Evolutionary conservation across 2,797 vertebrate genomes (phyloP).

Genomic region (Periparus ater): DNA sequence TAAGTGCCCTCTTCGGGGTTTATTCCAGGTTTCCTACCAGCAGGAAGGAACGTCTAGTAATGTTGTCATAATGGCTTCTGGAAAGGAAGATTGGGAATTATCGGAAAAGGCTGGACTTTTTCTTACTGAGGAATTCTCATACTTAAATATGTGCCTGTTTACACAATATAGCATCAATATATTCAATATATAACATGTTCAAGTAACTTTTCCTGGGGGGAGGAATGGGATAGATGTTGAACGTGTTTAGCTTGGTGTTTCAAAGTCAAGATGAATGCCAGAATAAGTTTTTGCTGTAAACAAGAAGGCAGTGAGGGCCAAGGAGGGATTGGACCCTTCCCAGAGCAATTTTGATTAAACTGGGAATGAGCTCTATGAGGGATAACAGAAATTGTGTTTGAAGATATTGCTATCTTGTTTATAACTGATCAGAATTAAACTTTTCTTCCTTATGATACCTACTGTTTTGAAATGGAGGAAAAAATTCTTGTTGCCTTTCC

Average conservation of each 20-base stretch:
- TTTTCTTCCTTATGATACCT: not conserved
- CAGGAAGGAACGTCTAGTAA: not conserved
- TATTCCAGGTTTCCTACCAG: not conserved
- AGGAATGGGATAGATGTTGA: not conserved
- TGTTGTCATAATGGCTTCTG: not conserved
- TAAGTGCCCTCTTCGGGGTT: conserved; percentile 67
- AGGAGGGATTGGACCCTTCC: not conserved
- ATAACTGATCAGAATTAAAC: not conserved
- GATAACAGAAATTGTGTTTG: not conserved
- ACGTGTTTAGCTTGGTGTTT: not conserved
- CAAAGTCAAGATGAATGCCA: not conserved
- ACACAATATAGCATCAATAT: not conserved
- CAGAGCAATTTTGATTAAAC: not conserved
- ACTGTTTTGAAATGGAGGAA: not conserved
- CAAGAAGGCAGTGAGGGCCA: not conserved
- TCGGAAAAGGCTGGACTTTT: not conserved
- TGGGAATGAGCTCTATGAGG: not conserved
- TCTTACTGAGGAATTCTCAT: not conserved
- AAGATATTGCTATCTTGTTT: not conserved
- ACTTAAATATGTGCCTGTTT: not conserved
- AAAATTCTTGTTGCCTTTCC: not conserved
- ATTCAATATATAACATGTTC: not conserved
- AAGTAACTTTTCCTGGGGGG: not conserved
- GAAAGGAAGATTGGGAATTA: not conserved
- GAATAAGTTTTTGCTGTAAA: not conserved